phyloP scores from a whole-genome alignment of 2,113 vertebrate genomes.

The Anthoscopus minutus region DNA sequence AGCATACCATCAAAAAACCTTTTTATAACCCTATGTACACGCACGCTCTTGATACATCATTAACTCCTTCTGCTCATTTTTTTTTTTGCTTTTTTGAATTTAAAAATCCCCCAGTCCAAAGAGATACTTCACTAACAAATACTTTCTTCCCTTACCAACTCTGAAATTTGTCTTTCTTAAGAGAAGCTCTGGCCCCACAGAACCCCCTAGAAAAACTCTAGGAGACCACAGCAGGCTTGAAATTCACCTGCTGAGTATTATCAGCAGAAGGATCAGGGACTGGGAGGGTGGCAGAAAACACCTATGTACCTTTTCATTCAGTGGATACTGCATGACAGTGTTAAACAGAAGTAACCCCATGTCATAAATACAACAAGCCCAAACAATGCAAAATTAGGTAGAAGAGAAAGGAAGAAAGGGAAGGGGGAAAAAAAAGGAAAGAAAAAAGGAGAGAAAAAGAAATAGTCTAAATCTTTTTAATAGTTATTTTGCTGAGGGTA shows the following conservation, averaged over 20 bases:
- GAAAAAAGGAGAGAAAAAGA: background rate
- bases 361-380: conserved; percentile 52
- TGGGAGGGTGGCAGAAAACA: background rate
- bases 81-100: background rate
- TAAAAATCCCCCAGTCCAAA: background rate
- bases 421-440: background rate
- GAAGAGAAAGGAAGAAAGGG: background rate
- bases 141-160: background rate
- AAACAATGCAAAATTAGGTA: conserved; percentile 1
- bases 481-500: conserved; percentile 35
- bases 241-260: background rate
- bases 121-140: background rate
- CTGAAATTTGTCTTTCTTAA: background rate
- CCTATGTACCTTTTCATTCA: conserved; percentile 59
- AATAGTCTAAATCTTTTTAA: conserved; percentile 48
- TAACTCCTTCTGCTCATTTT: background rate
- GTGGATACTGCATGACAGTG: conserved; percentile 46
- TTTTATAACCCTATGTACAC: conserved; percentile 49
- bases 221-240: background rate
- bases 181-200: background rate
- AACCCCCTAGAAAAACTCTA: background rate
- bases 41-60: background rate
- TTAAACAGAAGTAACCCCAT: conserved; percentile 46
- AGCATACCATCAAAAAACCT: conserved; percentile 34
- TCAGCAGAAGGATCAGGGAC: background rate